Base-by-base conservation (phyloP, 2,888 invertebrate genomes). In the Caenorhabditis imperialis region DNA sequence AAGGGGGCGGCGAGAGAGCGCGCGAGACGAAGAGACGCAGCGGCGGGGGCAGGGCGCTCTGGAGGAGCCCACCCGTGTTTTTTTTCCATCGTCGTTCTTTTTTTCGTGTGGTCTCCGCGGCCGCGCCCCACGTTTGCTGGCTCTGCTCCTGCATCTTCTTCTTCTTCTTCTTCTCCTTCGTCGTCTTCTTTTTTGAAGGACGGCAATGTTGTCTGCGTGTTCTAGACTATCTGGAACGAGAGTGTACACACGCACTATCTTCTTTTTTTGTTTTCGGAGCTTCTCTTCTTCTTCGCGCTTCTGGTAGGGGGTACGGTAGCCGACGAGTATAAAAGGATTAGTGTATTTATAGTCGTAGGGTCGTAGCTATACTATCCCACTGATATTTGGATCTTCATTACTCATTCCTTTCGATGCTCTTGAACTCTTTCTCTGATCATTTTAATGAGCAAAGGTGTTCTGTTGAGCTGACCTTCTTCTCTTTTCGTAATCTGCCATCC, bases 41-140 rank as follows among this genome's bases (percentile, higher is more conserved):
- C 18, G 48, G 57, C 53, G 65, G 65, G 37, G 55, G 57, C 55
- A 54, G 63, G 65, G 65, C 65, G 65, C 65, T 57, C 65, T 30
- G 30, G 30, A 30, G 55, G 65, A 65, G 65, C 65, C 65, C 65
- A 57, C 65, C 57, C 57, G 55, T 65, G 50, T 65, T n/a, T 48
- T 57, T 55, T 65, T 54, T 45, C 3, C 48, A 42, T 44, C 65
- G 65, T 65, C 65, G 50, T 65, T 65, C 65, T 65, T 65, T 69
- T 69, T 69, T 69, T 53, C 38, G 50, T 53, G 69, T 69, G 69
- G 58, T 65, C 65, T 65, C 44, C 35, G 57, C 50, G 57, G 54
- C 55, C 44, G 54, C 42, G 50, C 37, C 42, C 54, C 63, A 38
- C 47, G 53, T 55, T 22, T 55, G 22, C 35, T 18, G 33, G 30